Evolutionary conservation across 2,797 vertebrate genomes (phyloP).

Genomic region (Sus cebifrons): DNA sequence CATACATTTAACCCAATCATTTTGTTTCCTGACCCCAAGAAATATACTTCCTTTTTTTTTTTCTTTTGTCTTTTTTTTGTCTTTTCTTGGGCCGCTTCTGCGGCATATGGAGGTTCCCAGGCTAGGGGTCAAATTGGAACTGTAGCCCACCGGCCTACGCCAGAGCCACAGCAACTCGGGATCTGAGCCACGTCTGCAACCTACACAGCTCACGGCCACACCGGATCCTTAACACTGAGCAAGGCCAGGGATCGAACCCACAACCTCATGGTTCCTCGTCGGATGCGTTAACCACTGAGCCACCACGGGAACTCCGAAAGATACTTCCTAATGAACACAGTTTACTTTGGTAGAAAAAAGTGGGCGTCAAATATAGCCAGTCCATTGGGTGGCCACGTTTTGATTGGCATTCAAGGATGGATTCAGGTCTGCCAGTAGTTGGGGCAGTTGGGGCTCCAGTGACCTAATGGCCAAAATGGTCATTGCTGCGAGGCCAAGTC

Average conservation of each 20-base stretch:
- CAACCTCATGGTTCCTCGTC: too few relatives aligned
- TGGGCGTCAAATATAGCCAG: background rate
- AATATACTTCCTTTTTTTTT: constrained; percentile 11
- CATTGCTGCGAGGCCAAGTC: background rate
- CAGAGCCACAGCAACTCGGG: too few relatives aligned
- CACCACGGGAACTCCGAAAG: background rate
- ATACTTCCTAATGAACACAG: constrained; percentile 26
- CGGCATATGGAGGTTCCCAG: too few relatives aligned
- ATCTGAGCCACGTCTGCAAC: too few relatives aligned
- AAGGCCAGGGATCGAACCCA: too few relatives aligned
- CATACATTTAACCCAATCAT: constrained; percentile 20
- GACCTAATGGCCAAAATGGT: constrained; percentile 21
- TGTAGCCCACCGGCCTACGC: too few relatives aligned
- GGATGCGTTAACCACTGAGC: too few relatives aligned
- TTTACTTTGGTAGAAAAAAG: constrained; percentile 8
- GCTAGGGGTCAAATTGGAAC: too few relatives aligned
- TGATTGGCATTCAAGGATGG: background rate
- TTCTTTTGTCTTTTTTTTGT: too few relatives aligned
- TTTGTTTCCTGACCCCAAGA: background rate
- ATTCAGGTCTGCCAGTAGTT: background rate
- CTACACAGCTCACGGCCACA: too few relatives aligned
- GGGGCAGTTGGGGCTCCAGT: background rate
- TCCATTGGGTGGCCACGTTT: background rate
- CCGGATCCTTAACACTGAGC: too few relatives aligned
- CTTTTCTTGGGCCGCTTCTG: too few relatives aligned